Evolutionary conservation across 2,888 invertebrate genomes (phyloP).

Genomic region (Aelia acuminata): DNA sequence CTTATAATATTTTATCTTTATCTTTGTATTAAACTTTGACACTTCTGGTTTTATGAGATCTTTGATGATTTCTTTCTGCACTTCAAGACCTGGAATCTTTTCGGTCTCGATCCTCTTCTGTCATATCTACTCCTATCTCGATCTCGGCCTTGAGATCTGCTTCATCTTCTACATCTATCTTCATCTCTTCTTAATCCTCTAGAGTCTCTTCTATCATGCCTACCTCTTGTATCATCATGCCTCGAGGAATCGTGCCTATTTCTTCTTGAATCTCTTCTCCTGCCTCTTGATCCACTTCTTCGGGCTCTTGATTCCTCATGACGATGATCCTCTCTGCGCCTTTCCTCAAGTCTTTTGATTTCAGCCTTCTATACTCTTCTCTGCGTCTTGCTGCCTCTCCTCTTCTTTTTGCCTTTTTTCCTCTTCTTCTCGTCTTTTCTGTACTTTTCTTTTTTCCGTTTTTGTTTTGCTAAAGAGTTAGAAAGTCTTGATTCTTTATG

Average conservation of each 20-base stretch:
- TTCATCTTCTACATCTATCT: constrained; percentile 66
- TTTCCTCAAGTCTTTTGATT: constrained; percentile 60
- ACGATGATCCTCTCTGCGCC: constrained; percentile 63
- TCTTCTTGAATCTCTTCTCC: constrained; percentile 68
- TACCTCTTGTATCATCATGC: constrained; percentile 53
- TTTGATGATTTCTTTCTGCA: constrained; percentile 65
- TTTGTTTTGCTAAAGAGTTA: constrained; percentile 64
- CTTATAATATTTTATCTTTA: too few species aligned
- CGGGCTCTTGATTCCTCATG: constrained; percentile 62
- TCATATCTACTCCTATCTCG: constrained; percentile 64
- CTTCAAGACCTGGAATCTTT: constrained; percentile 64
- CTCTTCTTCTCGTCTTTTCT: constrained; percentile 65
- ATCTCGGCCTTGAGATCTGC: constrained; percentile 64
- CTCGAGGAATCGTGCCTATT: constrained; percentile 66
- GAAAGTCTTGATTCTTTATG: constrained; percentile 33
- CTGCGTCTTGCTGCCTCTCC: constrained; percentile 62
- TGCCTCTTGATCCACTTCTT: constrained; percentile 68
- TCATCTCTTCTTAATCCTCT: constrained; percentile 65
- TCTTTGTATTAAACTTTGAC: constrained; percentile 73
- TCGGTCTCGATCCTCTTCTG: constrained; percentile 64
- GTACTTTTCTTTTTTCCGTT: constrained; percentile 69
- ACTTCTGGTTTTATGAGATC: constrained; percentile 64
- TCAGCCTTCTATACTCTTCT: constrained; percentile 63
- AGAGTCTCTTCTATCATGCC: neutral
- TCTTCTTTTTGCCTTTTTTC: constrained; percentile 62